Conservation (phyloP, 2,888 invertebrate species). For the Ypsolopha scabrella region DNA sequence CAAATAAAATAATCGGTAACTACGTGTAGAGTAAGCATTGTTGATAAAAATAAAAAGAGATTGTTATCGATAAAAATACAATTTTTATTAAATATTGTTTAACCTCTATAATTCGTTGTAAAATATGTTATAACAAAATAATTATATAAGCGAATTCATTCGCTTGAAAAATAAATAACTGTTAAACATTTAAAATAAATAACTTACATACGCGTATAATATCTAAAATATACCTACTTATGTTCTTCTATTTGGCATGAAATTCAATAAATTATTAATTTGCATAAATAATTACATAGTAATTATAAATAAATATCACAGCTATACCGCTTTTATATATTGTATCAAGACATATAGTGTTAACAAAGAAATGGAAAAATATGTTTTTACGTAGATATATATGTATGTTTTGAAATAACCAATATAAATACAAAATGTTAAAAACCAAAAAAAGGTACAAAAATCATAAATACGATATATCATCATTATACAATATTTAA, state of each 20-base stretch:
- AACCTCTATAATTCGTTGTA: no score
- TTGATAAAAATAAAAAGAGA: neutral
- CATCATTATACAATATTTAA: no score
- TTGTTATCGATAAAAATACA: no score
- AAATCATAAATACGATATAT: no score
- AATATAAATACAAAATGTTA: neutral
- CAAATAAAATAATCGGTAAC: no score
- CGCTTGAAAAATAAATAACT: constrained; percentile 1
- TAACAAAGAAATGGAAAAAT: no score
- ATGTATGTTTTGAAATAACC: neutral
- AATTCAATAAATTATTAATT: neutral
- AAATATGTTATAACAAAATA: no score
- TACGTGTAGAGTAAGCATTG: no score
- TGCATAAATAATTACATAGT: neutral
- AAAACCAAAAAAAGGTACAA: no score
- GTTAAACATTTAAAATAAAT: constrained; percentile 2
- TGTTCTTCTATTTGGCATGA: neutral
- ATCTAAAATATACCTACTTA: neutral
- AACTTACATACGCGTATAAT: neutral
- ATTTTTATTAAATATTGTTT: no score
- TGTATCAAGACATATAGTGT: neutral
- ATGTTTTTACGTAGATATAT: neutral
- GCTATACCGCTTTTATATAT: neutral
- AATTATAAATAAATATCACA: constrained; percentile 2
- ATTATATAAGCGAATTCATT: neutral